Percentiles rank a stretch among this genome's conserved stretches.
These are phyloP conservation scores for Orius insidiosus DNA, from an alignment of 1,140 invertebrate species.

Conservation along the genomic window DNA sequence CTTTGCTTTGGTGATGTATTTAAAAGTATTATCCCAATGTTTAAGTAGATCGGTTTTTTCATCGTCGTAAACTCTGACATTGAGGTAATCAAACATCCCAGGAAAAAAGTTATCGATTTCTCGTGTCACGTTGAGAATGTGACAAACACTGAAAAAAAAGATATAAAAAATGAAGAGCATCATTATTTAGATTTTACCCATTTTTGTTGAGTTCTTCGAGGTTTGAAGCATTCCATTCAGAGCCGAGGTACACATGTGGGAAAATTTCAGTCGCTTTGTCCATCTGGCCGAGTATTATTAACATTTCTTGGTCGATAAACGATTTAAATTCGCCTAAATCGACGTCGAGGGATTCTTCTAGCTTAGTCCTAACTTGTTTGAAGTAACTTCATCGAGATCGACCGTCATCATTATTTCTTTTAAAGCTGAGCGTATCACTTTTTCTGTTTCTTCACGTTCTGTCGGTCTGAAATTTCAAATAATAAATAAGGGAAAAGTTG, in stretches of 20 bases:
- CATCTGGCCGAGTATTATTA: conserved; percentile 93
- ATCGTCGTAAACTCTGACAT: conserved; percentile 91
- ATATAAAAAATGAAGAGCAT: neutral
- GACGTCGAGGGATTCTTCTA: conserved; percentile 82
- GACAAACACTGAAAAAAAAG: conserved; percentile 56
- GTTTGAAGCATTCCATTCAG: conserved; percentile 98
- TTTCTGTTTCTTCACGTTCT: conserved; percentile 69
- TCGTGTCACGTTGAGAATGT: conserved; percentile 92
- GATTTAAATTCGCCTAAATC: conserved; percentile 80
- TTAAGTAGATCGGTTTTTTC: conserved; percentile 90
- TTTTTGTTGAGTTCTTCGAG: conserved; percentile 90
- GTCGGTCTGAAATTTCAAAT: conserved; percentile 37
- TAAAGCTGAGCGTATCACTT: conserved; percentile 66
- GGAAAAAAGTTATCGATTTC: conserved; percentile 99
- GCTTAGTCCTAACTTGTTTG: conserved; percentile 68
- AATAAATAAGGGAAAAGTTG: conserved; percentile 1
- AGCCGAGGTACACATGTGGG: conserved; percentile 94
- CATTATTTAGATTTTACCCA: conserved; percentile 41
- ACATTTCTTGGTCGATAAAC: conserved; percentile 94
- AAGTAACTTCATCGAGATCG: conserved; percentile 94
- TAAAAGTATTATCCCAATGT: conserved; percentile 94
- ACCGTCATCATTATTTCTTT: conserved; percentile 97
- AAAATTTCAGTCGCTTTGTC: conserved; percentile 93
- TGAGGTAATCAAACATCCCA: conserved; percentile 88
- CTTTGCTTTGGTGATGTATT: conserved; percentile 88